Evolutionary conservation across 2,888 invertebrate species (phyloP), one percentile per base, ranked within the genome.

Genomic region (Cryptocephalus primarius): DNA sequence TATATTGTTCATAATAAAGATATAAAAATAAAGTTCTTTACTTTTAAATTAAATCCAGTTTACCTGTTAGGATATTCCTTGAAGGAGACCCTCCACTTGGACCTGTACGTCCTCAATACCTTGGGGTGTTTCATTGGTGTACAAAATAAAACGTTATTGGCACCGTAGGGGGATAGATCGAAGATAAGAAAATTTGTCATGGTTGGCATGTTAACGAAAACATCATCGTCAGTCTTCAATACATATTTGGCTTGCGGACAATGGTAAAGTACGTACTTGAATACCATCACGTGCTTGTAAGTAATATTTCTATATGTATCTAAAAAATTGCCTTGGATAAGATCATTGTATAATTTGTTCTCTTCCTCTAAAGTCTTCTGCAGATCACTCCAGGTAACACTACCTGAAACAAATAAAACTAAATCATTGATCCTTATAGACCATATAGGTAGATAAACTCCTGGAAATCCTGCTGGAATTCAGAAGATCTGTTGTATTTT

Each of bases 291-390:
- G 65, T 89, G 88, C 62, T 90, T 90, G 59, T 88, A 84, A 0
- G 89, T 89, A 69, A 90, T 77, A 66, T 90, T 90, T 43, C 81
- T 75, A 61, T 90, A 90, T 0, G 81, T 76, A 68, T 90, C 90
- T 38, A 75, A 55, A 59, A 88, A 90, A 48, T 75, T 80, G 0
- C 88, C 89, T 61, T 88, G 85, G 12, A 89, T 75, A 43, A 90
- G 72, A 60, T 90, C 90, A 0, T 73, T 73, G 58, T 79, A 74
- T 0, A 65, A 60, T 1, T 60, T 59, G 58, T 79, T 78, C 61
- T 88, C 86, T 6, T 68, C 60, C 8, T 68, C 61, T 9, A 77
- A 39, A 12, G 43, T 45, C 9, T 49, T 64, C 48, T 59, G 59
- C 12, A 55, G 12, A 11, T 53, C 62, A 1, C 67, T 61, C 22